Conservation (phyloP, 2,888 invertebrate species). For the Callinectes sapidus region DNA sequence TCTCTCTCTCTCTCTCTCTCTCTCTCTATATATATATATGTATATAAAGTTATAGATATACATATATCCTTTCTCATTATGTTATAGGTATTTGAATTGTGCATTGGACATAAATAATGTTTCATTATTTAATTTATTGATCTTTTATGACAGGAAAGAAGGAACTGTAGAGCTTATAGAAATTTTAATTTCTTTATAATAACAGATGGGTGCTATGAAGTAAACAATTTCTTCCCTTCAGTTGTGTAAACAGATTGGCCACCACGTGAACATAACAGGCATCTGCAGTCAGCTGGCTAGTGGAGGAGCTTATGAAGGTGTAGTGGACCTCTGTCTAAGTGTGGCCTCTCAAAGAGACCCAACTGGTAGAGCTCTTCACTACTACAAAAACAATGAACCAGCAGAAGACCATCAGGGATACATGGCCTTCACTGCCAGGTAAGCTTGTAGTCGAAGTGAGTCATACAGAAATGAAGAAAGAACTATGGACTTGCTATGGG, state of each 20-base stretch:
- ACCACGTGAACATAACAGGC: conserved; percentile 87
- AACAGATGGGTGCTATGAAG: background rate
- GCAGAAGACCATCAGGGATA: conserved; percentile 89
- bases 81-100: background rate
- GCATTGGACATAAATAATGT: background rate
- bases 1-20: too few species aligned
- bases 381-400: conserved; percentile 89
- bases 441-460: background rate
- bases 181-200: background rate
- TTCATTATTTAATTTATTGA: background rate
- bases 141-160: background rate
- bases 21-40: too few species aligned
- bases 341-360: conserved; percentile 93
- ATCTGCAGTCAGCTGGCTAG: conserved; percentile 89
- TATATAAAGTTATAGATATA: too few species aligned
- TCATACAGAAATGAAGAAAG: background rate
- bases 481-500: background rate
- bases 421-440: conserved; percentile 83
- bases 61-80: background rate
- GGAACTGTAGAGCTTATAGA: background rate
- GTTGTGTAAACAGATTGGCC: conserved; percentile 91
- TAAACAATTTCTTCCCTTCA: conserved; percentile 75
- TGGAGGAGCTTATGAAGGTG: conserved; percentile 85
- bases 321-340: conserved; percentile 89
- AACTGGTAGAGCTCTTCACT: conserved; percentile 90